Base-by-base conservation (phyloP, 2,888 invertebrate genomes). In the Leptinotarsa juncta region DNA sequence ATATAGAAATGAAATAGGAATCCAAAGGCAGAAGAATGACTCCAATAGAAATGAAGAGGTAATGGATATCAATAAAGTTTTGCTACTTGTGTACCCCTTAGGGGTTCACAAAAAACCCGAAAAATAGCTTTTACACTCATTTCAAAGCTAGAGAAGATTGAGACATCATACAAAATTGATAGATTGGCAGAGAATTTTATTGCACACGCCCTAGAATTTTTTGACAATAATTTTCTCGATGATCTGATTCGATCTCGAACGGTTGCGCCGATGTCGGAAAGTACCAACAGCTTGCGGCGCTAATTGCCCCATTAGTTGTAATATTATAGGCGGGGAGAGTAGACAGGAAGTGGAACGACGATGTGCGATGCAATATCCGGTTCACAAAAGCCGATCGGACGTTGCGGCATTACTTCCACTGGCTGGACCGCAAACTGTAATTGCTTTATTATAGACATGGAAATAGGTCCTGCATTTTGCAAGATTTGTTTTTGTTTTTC, bases 351-450 rank as follows among this genome's bases (percentile, higher is more conserved):
- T 67, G 60, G 69, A 66, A 65, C 72, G 70, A 67, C 73, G 65
- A 65, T 69, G 75, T 66, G 55, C 75, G 71, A 71, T 70, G 75
- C 55, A 75, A 75, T 75, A 75, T 75, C 75, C 75, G 75, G 69
- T 72, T 69, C 69, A 72, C 75, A 70, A 71, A 72, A 75, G 72
- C 75, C 62, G 75, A 75, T 75, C 71, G 74, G 74, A 71, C 71
- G 65, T 74, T 32, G 69, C 65, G 73, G 70, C 51, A 50, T 70
- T 70, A 70, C 51, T 73, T 69, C 73, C 73, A 70, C 32, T 66
- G 65, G 68, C 70, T 70, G 73, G 65, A 73, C 73, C 73, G 57
- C 73, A 73, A 10, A 49, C 57, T 55, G 50, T 73, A 73, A 73
- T 73, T 70, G 62, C 73, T 53, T 50, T 55, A 57, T 73, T 57